Conservation (phyloP, 2,888 invertebrate species). For the Mesopsocus fuscifrons region DNA sequence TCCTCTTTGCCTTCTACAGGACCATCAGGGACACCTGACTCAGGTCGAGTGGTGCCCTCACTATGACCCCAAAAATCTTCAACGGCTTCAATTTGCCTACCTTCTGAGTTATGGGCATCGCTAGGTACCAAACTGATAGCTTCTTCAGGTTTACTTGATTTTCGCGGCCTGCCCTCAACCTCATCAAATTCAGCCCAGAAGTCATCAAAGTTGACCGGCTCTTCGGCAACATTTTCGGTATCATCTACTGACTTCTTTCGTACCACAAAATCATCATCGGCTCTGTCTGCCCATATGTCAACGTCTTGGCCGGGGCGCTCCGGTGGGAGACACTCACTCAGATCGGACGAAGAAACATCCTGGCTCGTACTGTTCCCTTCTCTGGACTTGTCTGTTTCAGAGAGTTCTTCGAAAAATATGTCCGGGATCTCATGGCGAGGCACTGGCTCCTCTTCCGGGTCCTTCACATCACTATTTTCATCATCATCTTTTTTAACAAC, state of each 20-base stretch:
- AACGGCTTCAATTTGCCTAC: too few relatives aligned
- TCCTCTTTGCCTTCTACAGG: too few relatives aligned
- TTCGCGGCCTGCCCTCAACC: background rate
- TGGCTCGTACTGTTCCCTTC: background rate
- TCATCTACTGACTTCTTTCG: background rate
- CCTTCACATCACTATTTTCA: background rate
- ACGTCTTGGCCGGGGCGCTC: background rate
- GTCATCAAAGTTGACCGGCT: background rate
- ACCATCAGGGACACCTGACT: too few relatives aligned
- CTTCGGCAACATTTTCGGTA: background rate
- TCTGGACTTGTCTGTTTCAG: background rate
- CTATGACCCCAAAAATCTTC: too few relatives aligned
- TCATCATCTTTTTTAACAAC: background rate
- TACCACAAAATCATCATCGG: background rate
- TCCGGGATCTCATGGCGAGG: background rate
- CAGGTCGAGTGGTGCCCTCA: too few relatives aligned
- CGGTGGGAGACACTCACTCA: background rate
- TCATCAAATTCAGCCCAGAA: constrained; percentile 1
- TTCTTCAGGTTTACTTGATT: background rate
- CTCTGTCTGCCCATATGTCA: background rate
- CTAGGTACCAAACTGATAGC: too few relatives aligned
- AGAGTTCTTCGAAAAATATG: background rate
- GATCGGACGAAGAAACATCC: background rate
- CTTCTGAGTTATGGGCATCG: too few relatives aligned
- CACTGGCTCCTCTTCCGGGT: background rate